Base-by-base conservation (phyloP, 2,113 vertebrate genomes). In the Corvus cornix region DNA sequence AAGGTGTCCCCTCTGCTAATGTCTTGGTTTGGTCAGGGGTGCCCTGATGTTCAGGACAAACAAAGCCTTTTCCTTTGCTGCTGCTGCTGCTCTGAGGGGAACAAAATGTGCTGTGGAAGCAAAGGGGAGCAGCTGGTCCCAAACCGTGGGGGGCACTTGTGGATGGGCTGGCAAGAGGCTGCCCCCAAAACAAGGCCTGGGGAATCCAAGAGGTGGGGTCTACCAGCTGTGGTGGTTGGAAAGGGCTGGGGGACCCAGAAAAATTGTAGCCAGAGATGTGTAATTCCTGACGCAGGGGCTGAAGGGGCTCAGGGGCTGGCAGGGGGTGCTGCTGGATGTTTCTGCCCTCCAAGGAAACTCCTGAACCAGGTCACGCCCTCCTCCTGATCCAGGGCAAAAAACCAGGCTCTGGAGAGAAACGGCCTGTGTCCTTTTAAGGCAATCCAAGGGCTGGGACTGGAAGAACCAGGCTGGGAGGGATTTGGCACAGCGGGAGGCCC, bases 371-470 rank as follows among this genome's bases (percentile, higher is more conserved):
- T 24, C 16, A 4, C 39, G 27, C 52, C 51, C 49, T 80, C 39
- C 48, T 78, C 7, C 58, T 43, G 55, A 60, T 48, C 5, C 8
- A 31, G 26, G 16, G 43, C 13, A 16, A 80, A 22, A 30, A 89
- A 62, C 46, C 69, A 81, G 11, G 37, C 56, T 76, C 43, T 11
- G 59, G 60, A 75, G 69, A 68, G 56, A 92, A 85, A 76, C 67
- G 8, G 16, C 67, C 92, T 56, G 62, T 96, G 76, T 93, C 98
- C 98, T 98, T 98, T 97, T 97, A 98, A 98, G 98, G 98, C 81
- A 95, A 83, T 97, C 7, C 85, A 93, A 87, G 92, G 86, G 75
- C 90, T 86, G 89, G 52, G 87, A 59, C 87, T 84, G 95, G 58
- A 48, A 35, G 9, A 31, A 43, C 62, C 53, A 7, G 93, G 69